Base-by-base conservation (phyloP, 2,797 vertebrate genomes). In the Centroberyx gerrardi region DNA sequence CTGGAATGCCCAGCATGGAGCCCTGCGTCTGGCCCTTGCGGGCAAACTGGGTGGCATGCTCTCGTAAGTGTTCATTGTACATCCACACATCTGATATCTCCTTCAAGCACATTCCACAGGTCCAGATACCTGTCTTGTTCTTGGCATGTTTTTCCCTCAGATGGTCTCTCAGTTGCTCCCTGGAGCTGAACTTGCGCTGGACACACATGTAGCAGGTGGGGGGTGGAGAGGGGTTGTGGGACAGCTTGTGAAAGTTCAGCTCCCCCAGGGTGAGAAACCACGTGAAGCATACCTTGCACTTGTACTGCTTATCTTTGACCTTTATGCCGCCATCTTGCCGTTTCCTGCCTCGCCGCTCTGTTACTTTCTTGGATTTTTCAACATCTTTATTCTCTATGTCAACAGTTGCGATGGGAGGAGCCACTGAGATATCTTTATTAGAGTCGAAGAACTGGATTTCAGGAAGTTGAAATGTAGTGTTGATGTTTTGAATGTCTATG, bases 171-270 rank as follows among this genome's bases (percentile, higher is more conserved):
- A 99, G 94, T 85, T 98, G 97, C 87, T 99, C 96, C 42, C 98
- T 94, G 0, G 98, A 99, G 93, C 98, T 96, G 88, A 99, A 99
- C 72, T 97, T 97, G 63, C 98, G 96, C 92, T 99, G 97, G 65
- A 99, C 98, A 0, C 98, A 99, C 98, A 99, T 98, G 90, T 99
- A 99, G 90, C 98, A 99, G 55, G 98, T 99, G 0, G 98, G 98
- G 0, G 97, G 98, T 6, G 98, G 98, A 1, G 97, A 96, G 2
- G 98, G 97, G 82, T 98, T 98, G 81, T 99, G 98, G 10, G 96
- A 97, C 42, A 99, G 95, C 86, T 97, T 98, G 94, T 99, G 98
- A 78, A 99, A 97, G 90, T 99, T 98, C 59, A 99, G 93, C 83
- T 98, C 98, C 0, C 96, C 97, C 8, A 99, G 86, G 0, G 97